A percentile compares a stretch with the other conserved stretches of the same genome.
These are phyloP conservation scores for Catajapyx aquilonaris DNA, from an alignment of 1,140 invertebrate species.

Conservation along the genomic window DNA sequence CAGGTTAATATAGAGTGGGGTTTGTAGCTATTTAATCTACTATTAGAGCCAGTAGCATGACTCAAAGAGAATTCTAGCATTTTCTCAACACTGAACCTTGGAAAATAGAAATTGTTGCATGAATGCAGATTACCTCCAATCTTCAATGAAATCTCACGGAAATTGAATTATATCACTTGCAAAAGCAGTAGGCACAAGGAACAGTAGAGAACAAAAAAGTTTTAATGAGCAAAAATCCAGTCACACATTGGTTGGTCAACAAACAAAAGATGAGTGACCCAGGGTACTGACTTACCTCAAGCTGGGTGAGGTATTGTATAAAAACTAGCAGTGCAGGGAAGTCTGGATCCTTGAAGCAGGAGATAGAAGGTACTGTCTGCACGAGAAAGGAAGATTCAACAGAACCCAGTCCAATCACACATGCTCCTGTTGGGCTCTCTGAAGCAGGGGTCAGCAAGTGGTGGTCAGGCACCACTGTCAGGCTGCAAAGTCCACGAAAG, in stretches of 20 bases:
- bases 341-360: slow-evolving; percentile 37
- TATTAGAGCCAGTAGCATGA: too few relatives aligned
- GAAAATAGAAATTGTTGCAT: too few relatives aligned
- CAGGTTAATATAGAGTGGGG: too few relatives aligned
- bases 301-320: slow-evolving; percentile 66
- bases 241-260: neutral
- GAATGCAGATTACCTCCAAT: neutral
- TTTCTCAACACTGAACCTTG: too few relatives aligned
- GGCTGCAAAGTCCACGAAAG: too few relatives aligned
- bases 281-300: slow-evolving; percentile 38
- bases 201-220: neutral
- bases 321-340: slow-evolving; percentile 51
- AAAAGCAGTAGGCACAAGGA: neutral
- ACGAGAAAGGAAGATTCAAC: slow-evolving; percentile 56
- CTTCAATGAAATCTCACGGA: neutral
- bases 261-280: neutral
- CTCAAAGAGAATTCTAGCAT: too few relatives aligned
- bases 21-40: too few relatives aligned
- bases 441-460: slow-evolving; percentile 15
- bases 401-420: slow-evolving; percentile 57
- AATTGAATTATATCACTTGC: neutral
- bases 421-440: slow-evolving; percentile 21
- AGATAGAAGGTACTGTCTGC: slow-evolving; percentile 40
- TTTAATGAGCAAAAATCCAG: slow-evolving; percentile 1
- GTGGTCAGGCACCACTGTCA: slow-evolving; percentile 27